Evolutionary conservation across 2,113 vertebrate species (phyloP), one percentile per base, ranked within the genome.

Genomic region (Neogobius melanostomus): DNA sequence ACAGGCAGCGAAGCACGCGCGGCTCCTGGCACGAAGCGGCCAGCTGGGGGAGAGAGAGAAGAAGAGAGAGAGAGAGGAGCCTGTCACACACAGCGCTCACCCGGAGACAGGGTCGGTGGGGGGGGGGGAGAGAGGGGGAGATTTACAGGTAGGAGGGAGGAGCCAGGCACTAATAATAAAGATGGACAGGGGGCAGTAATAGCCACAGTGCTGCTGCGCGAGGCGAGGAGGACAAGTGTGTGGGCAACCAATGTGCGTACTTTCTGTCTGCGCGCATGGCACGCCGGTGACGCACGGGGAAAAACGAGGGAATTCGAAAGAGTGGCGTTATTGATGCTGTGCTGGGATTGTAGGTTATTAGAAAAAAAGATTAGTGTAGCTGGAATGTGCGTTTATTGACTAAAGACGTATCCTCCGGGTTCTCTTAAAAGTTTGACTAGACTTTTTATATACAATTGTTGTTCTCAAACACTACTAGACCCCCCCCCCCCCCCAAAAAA

Each of bases 141-240:
- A 83, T 89, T 87, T 90, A 91, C 92, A 93, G 93, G 93, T 94
- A 91, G 85, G 82, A 79, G 91, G 92, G 91, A 79, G 92, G 92
- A 86, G 90, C 89, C 21, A 79, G 60, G 75, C 74, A 87, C 81
- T 82, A 85, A 88, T 80, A 86, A 90, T 91, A 89, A 88, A 91
- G 89, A 91, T 75, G 82, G 86, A 79, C 84, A 82, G 63, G 68
- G 72, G 28, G 82, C 78, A 57, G 75, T 11, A 52, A 81, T 59
- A 63, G 36, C 10, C 17, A 80, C 71, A 36, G 52, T 74, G 77
- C 47, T 16, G 74, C 77, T 84, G 28, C 68, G 69, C 64, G 78
- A 16, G 50, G 77, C 84, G 59, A 79, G 73, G 60, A 44, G 53
- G 8, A 16, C 14, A 16, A 61, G 44, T n/a, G 70, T 45, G 60